Conservation (phyloP, 2,888 invertebrate genomes). For the Gonocerus acuteangulatus region DNA sequence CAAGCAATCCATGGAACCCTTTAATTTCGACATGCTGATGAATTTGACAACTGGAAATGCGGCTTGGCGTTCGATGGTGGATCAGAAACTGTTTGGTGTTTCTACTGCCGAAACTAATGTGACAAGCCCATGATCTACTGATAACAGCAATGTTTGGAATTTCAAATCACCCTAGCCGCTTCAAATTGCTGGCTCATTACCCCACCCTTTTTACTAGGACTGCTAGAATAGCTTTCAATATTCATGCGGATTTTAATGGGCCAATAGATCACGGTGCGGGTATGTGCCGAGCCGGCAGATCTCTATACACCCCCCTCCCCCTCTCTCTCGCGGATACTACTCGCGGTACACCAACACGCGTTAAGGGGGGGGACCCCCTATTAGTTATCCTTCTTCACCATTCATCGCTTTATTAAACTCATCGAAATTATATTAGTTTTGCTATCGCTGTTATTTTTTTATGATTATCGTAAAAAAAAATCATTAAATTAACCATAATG, state of each 20-base stretch:
- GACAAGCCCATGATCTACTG: constrained; percentile 22
- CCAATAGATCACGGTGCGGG: constrained; percentile 33
- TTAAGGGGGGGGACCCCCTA: too few relatives aligned
- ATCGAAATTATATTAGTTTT: too few relatives aligned
- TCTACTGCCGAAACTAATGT: constrained; percentile 23
- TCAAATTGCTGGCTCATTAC: constrained; percentile 26
- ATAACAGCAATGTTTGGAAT: constrained; percentile 33
- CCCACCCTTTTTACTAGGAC: constrained; percentile 27
- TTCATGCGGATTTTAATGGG: constrained; percentile 36
- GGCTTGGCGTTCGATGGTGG: neutral
- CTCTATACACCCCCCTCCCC: neutral
- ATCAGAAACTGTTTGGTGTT: neutral
- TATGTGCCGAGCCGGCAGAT: neutral
- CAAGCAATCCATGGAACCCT: too few relatives aligned
- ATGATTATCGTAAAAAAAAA: too few relatives aligned
- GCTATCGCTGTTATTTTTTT: too few relatives aligned
- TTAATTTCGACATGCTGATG: neutral
- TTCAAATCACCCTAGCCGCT: constrained; percentile 30
- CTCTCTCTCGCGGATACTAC: neutral
- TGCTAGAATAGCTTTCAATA: constrained; percentile 34
- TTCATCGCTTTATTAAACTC: too few relatives aligned
- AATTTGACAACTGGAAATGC: neutral
- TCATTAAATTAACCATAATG: too few relatives aligned
- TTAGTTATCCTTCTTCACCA: too few relatives aligned
- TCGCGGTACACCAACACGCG: too few relatives aligned